Evolutionary conservation across 1,140 invertebrate species (phyloP).

Genomic region (Pseudachorutes palmiensis): DNA sequence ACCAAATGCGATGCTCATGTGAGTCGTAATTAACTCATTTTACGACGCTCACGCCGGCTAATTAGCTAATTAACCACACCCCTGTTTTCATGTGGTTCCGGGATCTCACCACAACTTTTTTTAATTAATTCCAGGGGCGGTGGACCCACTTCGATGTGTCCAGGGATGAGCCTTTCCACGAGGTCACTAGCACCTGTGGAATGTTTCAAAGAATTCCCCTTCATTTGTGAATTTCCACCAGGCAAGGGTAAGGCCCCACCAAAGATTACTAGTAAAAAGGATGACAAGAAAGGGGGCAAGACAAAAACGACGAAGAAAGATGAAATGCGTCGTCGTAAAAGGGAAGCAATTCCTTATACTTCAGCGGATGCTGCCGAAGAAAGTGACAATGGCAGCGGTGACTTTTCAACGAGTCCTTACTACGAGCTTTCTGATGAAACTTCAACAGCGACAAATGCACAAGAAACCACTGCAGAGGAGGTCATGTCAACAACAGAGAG

Average conservation of each 20-base stretch:
- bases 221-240: slow-evolving; percentile 35
- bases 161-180: slow-evolving; percentile 23
- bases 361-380: background rate
- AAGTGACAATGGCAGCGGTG: no score
- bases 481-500: no score
- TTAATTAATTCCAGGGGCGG: slow-evolving; percentile 26
- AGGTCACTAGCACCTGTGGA: slow-evolving; percentile 23
- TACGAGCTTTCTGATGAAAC: no score
- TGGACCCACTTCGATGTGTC: slow-evolving; percentile 34
- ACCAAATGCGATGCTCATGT: slow-evolving; percentile 16
- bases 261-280: slow-evolving; percentile 9
- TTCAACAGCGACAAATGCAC: no score
- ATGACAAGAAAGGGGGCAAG: background rate
- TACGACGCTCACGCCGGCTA: background rate
- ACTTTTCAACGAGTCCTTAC: no score
- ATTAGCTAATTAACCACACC: background rate
- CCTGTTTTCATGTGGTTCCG: background rate
- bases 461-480: no score
- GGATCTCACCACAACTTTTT: background rate
- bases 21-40: background rate
- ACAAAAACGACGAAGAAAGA: slow-evolving; percentile 6
- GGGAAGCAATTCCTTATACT: no score
- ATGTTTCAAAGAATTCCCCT: slow-evolving; percentile 29
- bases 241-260: slow-evolving; percentile 10
- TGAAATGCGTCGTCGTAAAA: background rate